Conservation (phyloP, 64 coral and sea anemone genomes). For the Acropora tenuis region DNA sequence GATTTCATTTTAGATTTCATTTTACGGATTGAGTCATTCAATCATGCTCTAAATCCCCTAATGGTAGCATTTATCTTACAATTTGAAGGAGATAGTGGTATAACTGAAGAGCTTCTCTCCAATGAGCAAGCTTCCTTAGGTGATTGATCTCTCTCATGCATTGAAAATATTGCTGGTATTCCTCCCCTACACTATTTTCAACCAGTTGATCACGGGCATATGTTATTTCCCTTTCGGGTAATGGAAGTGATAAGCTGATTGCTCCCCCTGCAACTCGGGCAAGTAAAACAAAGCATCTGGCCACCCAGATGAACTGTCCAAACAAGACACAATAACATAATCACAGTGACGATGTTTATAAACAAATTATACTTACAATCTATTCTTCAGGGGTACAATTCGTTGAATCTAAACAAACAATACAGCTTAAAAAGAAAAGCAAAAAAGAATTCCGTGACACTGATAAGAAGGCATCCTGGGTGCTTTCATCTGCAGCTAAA, state of each 20-base stretch:
- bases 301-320: background rate
- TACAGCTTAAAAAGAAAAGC: too few species aligned
- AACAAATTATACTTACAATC: too few species aligned
- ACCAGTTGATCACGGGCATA: background rate
- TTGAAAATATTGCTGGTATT: constrained; percentile 19
- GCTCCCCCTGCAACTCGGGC: background rate
- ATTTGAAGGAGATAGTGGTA: constrained; percentile 6
- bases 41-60: constrained; percentile 1
- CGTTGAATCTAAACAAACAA: too few species aligned
- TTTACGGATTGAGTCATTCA: constrained; percentile 3
- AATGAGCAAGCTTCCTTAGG: background rate
- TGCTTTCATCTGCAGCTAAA: too few species aligned
- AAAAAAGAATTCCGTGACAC: too few species aligned
- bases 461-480: too few species aligned
- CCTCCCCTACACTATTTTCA: constrained; percentile 1
- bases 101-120: constrained; percentile 6
- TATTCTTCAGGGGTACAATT: too few species aligned
- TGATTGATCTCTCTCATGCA: background rate
- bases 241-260: constrained; percentile 2
- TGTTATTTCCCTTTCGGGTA: constrained; percentile 6
- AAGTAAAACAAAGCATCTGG: constrained; percentile 15
- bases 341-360: too few species aligned
- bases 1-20: background rate
- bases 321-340: too few species aligned
- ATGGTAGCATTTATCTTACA: background rate